Conservation (phyloP, 2,797 vertebrate species). For the Bovichtus diacanthus region DNA sequence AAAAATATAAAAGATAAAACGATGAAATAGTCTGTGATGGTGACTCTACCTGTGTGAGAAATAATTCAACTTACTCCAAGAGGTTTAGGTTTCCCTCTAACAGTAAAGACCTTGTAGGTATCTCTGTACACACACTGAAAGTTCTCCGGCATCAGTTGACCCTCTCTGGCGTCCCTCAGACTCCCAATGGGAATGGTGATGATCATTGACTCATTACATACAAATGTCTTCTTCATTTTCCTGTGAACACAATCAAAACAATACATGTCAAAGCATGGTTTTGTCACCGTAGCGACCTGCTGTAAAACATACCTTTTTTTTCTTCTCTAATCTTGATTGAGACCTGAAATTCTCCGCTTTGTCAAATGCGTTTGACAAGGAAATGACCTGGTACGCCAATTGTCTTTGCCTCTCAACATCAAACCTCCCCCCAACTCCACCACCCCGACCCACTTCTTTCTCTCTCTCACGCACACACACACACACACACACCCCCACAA, state of each 20-base stretch:
- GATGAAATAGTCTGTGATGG: not conserved
- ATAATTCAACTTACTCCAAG: constrained; percentile 75
- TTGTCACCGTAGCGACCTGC: not conserved
- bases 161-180: constrained; percentile 35
- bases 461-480: not conserved
- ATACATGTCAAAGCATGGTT: not conserved
- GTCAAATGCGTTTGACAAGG: constrained; percentile 47
- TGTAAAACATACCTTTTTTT: constrained; percentile 30
- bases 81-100: constrained; percentile 77
- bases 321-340: not conserved
- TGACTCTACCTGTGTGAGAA: not conserved
- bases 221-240: constrained; percentile 79
- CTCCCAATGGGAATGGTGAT: constrained; percentile 82
- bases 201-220: constrained; percentile 79
- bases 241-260: constrained; percentile 13
- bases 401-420: constrained; percentile 1
- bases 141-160: constrained; percentile 76
- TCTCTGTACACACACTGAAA: constrained; percentile 84
- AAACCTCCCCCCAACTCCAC: not conserved
- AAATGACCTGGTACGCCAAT: constrained; percentile 39
- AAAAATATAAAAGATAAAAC: not conserved
- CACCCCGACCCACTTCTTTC: not conserved
- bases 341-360: constrained; percentile 33
- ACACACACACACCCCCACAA: not conserved
- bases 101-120: constrained; percentile 81